These are phyloP conservation scores for Callorhinus ursinus DNA, from an alignment of 2,113 vertebrate species.

Conservation along the genomic window DNA sequence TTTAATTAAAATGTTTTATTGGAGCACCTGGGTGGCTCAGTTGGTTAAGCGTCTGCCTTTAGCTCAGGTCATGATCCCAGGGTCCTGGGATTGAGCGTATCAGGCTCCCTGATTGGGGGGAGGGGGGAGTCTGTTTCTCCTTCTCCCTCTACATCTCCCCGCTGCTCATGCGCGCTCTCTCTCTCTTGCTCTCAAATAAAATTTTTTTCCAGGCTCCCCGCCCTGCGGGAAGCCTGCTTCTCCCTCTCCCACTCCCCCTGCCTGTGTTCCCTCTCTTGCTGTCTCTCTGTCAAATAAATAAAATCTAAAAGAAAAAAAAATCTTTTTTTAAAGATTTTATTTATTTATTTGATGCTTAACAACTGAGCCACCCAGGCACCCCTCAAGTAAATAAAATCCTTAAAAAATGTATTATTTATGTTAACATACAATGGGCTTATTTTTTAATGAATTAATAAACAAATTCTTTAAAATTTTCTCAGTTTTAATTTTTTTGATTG, in stretches of 20 bases:
- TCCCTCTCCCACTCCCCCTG: too few species aligned
- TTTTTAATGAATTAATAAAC: not conserved
- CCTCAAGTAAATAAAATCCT: too few species aligned
- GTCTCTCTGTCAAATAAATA: too few species aligned
- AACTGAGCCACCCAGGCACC: too few species aligned
- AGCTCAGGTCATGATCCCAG: not conserved
- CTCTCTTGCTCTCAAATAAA: too few species aligned
- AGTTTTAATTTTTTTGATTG: not conserved
- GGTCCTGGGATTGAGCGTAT: not conserved
- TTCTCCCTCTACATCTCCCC: not conserved
- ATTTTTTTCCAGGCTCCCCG: too few species aligned
- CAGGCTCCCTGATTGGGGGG: not conserved
- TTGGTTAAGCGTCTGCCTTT: not conserved
- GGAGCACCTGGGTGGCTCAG: not conserved
- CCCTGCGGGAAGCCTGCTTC: too few species aligned
- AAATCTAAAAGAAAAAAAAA: too few species aligned
- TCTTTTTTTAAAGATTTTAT: too few species aligned
- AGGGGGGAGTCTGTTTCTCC: not conserved
- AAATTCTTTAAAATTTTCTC: not conserved
- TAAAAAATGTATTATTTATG: not conserved
- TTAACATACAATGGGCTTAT: not conserved
- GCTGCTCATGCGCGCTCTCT: too few species aligned
- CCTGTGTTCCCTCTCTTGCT: too few species aligned
- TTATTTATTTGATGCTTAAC: too few species aligned
- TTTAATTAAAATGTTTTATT: constrained; percentile 37